Conservation (phyloP, 2,113 vertebrate genomes). For the Pedionomus torquatus region DNA sequence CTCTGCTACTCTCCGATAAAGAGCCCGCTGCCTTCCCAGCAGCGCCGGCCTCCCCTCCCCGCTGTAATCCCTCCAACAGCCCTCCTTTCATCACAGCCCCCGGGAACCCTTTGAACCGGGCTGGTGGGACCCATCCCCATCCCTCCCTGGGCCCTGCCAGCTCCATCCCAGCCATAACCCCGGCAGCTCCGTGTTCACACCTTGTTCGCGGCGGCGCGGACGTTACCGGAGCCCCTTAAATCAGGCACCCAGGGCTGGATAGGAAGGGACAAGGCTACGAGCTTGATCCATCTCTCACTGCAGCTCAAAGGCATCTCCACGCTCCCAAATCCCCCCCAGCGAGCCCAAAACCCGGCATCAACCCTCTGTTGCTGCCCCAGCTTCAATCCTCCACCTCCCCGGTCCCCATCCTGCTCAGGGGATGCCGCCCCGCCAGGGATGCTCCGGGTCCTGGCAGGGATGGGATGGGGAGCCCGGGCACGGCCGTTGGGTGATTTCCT, state of each 20-base stretch:
- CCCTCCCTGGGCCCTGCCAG: not conserved
- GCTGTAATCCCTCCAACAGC: not conserved
- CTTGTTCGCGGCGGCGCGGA: not conserved
- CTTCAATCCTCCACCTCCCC: rapidly evolving
- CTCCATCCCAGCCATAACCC: not conserved
- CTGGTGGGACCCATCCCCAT: not conserved
- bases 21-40: not conserved
- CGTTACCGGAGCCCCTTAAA: not conserved
- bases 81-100: not conserved
- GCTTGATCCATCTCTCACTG: not conserved
- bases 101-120: not conserved
- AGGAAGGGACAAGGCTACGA: slow-evolving; percentile 2
- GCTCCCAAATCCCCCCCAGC: not conserved
- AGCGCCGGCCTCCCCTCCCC: not conserved
- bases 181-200: not conserved
- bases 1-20: slow-evolving; percentile 24
- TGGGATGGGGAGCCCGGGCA: not conserved
- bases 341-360: not conserved
- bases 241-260: rapidly evolving
- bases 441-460: not conserved
- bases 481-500: rapidly evolving
- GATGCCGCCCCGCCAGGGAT: rapidly evolving
- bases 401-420: rapidly evolving
- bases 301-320: rapidly evolving
- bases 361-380: rapidly evolving